A percentile compares a stretch with the other conserved stretches of the same genome.
Evolutionary conservation across 2,113 vertebrate genomes (phyloP).

Genomic region (Chelonoidis abingdonii): DNA sequence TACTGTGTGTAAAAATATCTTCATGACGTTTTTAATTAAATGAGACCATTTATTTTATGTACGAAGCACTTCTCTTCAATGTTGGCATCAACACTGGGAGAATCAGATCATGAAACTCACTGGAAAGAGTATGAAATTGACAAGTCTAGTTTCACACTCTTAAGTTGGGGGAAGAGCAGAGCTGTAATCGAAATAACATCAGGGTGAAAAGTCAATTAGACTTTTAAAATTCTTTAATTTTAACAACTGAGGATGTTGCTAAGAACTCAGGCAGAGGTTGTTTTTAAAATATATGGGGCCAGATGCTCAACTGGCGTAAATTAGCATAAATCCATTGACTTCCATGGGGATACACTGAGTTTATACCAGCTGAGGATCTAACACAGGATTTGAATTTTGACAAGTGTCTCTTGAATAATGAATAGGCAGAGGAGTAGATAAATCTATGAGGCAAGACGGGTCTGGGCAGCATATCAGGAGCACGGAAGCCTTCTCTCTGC

Average conservation of each 20-base stretch:
- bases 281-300: neutral
- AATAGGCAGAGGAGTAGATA: neutral
- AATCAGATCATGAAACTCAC: neutral
- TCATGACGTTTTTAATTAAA: neutral
- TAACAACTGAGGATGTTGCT: neutral
- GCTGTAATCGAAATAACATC: neutral
- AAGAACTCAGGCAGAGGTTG: neutral
- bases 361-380: neutral
- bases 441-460: neutral
- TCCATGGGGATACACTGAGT: neutral
- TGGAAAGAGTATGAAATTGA: neutral
- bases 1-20: neutral
- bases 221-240: neutral
- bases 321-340: neutral
- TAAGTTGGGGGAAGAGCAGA: neutral
- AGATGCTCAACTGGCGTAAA: neutral
- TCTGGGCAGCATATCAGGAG: neutral
- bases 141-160: neutral
- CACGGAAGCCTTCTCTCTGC: neutral
- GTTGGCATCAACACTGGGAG: neutral
- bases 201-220: neutral
- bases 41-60: neutral
- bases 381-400: neutral
- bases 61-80: neutral
- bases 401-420: neutral